Base-by-base conservation (phyloP, 2,888 invertebrate species). In the Volucella inanis region DNA sequence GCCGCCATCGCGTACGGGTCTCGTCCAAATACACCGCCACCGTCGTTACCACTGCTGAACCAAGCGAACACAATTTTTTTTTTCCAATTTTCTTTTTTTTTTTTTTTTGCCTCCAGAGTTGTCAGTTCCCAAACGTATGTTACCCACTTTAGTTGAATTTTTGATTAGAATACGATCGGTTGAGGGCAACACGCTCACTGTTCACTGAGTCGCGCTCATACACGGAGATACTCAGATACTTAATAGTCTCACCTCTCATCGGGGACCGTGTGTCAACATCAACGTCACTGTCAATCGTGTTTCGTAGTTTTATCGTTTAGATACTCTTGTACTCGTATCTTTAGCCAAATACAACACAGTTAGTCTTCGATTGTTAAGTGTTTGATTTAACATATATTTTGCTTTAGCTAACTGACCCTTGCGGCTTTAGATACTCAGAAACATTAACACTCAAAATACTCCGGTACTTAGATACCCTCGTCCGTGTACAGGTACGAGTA, bases 111-210 rank as follows among this genome's bases (percentile, higher is more conserved):
- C 14, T n/a, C 22, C 59, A 14, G 61, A 61, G 38, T 75, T 82
- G 78, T 74, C 72, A 75, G 71, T 72, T 54, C 70, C 68, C 75
- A 72, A 72, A 79, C 72, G 50, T 76, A 80, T 68, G 45, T 81
- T 78, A 77, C 65, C 71, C 64, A 62, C 70, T 80, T 87, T 82
- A 87, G 87, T 87, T 82, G 84, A 67, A 76, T 70, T 74, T 85
- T 87, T 87, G 79, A 87, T 87, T 82, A 87, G 84, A 87, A 87
- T 87, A 84, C 80, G 87, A 87, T 87, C 87, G 78, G 87, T 87
- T 81, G 87, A 74, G 71, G 67, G 80, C 71, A 81, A 62, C 71
- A 59, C 31, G 31, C 6, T 31, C 31, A 31, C 31, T 31, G 31
- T 64, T 76, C 68, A 81, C 81, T 50, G 62, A 62, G 67, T 54